Conservation (phyloP, 2,797 vertebrate genomes). For the Helarctos malayanus region DNA sequence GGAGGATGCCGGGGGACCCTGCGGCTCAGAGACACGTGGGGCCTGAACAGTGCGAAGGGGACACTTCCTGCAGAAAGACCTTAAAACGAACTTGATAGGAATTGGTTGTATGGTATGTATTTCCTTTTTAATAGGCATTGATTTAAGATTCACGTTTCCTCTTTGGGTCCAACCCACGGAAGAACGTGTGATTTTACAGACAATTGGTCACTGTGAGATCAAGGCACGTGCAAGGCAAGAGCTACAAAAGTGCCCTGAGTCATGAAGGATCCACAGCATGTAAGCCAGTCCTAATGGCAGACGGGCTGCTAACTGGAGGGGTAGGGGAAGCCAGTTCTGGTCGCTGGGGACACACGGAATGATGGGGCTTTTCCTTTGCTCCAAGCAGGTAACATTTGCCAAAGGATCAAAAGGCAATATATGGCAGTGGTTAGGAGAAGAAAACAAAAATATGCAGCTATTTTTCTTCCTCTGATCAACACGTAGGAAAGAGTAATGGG, state of each 20-base stretch:
- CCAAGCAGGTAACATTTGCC: background rate
- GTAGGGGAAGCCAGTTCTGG: background rate
- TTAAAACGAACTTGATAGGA: background rate
- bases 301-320: background rate
- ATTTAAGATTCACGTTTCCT: constrained; percentile 3
- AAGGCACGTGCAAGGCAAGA: background rate
- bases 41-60: background rate
- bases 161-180: constrained; percentile 35
- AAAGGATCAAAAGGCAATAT: background rate
- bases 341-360: background rate
- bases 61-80: background rate
- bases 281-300: background rate
- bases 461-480: constrained; percentile 13
- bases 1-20: background rate
- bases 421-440: background rate
- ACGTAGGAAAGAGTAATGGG: background rate
- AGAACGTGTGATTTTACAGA: constrained; percentile 44
- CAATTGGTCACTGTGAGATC: background rate
- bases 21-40: background rate
- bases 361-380: background rate
- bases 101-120: background rate
- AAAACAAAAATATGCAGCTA: background rate
- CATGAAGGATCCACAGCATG: background rate
- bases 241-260: background rate
- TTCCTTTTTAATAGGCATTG: background rate